Base-by-base conservation (phyloP, 2,113 vertebrate genomes). In the Sebastes fasciatus region DNA sequence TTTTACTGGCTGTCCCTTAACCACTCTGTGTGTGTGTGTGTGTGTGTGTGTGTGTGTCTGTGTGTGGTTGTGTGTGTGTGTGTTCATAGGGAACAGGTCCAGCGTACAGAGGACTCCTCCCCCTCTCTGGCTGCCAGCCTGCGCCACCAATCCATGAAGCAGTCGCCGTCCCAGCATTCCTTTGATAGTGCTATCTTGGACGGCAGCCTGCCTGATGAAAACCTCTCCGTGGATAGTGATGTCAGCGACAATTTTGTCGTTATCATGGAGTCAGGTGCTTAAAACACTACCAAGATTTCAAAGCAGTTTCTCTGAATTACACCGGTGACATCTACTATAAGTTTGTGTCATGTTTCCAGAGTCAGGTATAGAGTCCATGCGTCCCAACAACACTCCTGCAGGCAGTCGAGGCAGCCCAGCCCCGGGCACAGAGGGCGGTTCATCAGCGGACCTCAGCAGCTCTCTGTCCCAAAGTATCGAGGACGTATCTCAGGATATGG, bases 91-190 rank as follows among this genome's bases (percentile, higher is more conserved):
- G 97, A 99, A 66, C 90, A 92, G 55, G 51, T 90, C 93, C 94
- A 93, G 72, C 97, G 93, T 58, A 87, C 91, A 64, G 97, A 97
- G 1, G 97, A 97, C 14, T 67, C 94, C 64, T 65, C 86, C 83
- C 21, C 87, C 82, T 86, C 91, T 74, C 82, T 93, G 82, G 92
- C 95, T 0, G 85, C 91, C 0, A 90, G 85, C 23, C 93, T 96
- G 62, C 95, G 94, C 12, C 95, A 96, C 82, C 96, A 96, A 71
- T 91, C 96, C 85, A 95, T 98, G 94, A 97, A 96, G 92, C 97
- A 96, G 49, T 98, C 97, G 0, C 83, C 94, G 1, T 99, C 98
- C 79, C 98, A 99, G 89, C 96, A 97, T 82, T 99, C 98, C 84
- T 96, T 98, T 21, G 98, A 99, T 80, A 95, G 96, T 19, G 88